Conservation (phyloP, 2,888 invertebrate genomes). For the Chloromyia formosa region DNA sequence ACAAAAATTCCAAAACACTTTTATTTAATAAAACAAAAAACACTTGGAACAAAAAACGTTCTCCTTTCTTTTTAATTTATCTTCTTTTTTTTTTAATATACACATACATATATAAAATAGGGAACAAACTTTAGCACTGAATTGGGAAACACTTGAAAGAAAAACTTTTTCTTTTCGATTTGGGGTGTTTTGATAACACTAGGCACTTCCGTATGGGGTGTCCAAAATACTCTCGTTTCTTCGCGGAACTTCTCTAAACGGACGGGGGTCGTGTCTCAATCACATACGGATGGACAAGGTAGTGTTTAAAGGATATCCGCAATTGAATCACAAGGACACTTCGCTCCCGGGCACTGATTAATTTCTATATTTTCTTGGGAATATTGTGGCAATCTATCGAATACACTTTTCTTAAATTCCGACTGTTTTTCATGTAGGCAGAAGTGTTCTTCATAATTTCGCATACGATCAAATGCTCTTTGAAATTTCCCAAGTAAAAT, state of each 20-base stretch:
- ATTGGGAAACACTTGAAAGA: conserved; percentile 5
- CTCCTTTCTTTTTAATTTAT: neutral
- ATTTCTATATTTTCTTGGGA: too few relatives aligned
- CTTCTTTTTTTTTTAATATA: too few relatives aligned
- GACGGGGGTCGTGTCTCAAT: too few relatives aligned
- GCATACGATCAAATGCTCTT: neutral
- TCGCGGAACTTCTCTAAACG: too few relatives aligned
- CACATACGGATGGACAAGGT: too few relatives aligned
- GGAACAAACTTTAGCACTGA: conserved; percentile 7
- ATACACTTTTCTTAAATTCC: neutral
- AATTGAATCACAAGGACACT: too few relatives aligned
- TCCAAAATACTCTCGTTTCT: neutral
- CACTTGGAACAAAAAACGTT: neutral
- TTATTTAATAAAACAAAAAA: neutral
- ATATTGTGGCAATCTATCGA: conserved; percentile 5
- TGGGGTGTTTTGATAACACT: neutral
- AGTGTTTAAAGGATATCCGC: too few relatives aligned
- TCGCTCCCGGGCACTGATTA: too few relatives aligned
- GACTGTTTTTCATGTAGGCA: conserved; percentile 26
- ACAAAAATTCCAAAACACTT: neutral
- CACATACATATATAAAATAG: neutral
- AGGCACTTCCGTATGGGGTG: conserved; percentile 10
- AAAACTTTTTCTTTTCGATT: neutral
- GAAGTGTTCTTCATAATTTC: conserved; percentile 31
- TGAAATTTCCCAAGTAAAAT: neutral